Evolutionary conservation across 2,797 vertebrate species (phyloP), one percentile per base, ranked within the genome.

Genomic region (Mionectes olivaceus): DNA sequence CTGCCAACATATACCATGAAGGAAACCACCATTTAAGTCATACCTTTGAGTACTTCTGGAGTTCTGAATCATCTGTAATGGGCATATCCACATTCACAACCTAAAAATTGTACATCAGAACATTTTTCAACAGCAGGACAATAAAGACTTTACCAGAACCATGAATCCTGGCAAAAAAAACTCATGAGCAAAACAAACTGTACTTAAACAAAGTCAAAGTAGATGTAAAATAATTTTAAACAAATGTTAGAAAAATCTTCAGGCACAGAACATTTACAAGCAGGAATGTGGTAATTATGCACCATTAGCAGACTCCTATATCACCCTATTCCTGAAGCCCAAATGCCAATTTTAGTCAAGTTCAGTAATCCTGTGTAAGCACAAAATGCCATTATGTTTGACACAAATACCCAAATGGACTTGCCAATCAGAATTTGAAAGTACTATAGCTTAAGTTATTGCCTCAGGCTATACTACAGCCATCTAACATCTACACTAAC

Each of bases 21-120:
- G 33, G 32, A 77, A 88, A 71, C 33, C 56, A 61, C 30, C 33
- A 9, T 12, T 4, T 3, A 71, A 82, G 19, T 35, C 89, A 94
- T 96, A 99, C 99, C 98, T 99, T 99, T 4, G 99, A 99, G 92
- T 98, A 99, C 64, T 98, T 99, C 97, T 99, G 99, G 79, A 99
- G 98, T 89, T 99, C 99, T 7, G 95, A 98, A 78, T 99, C 99
- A 19, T 99, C 98, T 69, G 98, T 98, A 69, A 99, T 99, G 74
- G 99, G 98, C 4, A 98, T 98, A 92, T 99, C 98, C 97, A 99
- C 87, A 35, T 98, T 98, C 77, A 99, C 98, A 80, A 99, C 98
- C 99, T 99, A 93, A 82, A 96, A 94, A 85, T 80, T 70, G 83
- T 50, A 93, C 57, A 82, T 23, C 17, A 13, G 57, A 75, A 93